phyloP scores from a whole-genome alignment of 2,113 vertebrate genomes.

The Lophura nycthemera region DNA sequence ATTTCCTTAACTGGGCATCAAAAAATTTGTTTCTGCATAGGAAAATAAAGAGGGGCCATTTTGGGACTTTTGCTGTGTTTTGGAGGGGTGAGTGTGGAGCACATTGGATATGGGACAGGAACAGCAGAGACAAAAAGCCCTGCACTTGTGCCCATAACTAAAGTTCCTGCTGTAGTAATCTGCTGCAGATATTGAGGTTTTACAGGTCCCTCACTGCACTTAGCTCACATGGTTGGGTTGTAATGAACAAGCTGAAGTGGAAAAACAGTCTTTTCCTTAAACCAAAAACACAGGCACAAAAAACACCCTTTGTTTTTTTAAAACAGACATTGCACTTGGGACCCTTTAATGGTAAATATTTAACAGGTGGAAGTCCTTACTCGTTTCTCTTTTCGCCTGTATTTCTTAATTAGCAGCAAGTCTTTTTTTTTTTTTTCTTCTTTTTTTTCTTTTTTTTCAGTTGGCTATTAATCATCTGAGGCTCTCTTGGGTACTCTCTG shows the following conservation, averaged over 20 bases:
- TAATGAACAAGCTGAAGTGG: constrained; percentile 19
- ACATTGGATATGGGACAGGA: accelerated
- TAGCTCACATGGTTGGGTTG: background rate
- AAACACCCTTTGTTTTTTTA: constrained; percentile 31
- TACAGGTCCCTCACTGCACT: constrained; percentile 27
- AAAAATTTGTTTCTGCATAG: background rate
- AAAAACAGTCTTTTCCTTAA: constrained; percentile 10
- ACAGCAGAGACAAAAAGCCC: background rate
- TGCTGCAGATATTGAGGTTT: background rate
- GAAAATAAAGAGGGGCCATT: background rate
- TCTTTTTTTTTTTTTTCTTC: background rate
- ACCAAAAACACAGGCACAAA: background rate
- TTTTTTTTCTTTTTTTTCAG: background rate
- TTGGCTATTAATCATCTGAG: background rate
- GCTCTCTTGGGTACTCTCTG: background rate
- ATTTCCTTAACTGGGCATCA: background rate
- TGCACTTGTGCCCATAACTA: background rate
- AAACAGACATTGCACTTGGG: constrained; percentile 19
- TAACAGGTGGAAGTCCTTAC: constrained; percentile 29
- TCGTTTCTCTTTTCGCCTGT: background rate
- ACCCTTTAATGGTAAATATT: background rate
- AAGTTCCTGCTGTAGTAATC: background rate
- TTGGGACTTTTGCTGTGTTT: background rate
- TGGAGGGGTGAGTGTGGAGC: background rate
- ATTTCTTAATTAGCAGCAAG: constrained; percentile 13